Evolutionary conservation across 2,113 vertebrate genomes (phyloP), one percentile per base, ranked within the genome.

Genomic region (Dicrurus megarhynchus): DNA sequence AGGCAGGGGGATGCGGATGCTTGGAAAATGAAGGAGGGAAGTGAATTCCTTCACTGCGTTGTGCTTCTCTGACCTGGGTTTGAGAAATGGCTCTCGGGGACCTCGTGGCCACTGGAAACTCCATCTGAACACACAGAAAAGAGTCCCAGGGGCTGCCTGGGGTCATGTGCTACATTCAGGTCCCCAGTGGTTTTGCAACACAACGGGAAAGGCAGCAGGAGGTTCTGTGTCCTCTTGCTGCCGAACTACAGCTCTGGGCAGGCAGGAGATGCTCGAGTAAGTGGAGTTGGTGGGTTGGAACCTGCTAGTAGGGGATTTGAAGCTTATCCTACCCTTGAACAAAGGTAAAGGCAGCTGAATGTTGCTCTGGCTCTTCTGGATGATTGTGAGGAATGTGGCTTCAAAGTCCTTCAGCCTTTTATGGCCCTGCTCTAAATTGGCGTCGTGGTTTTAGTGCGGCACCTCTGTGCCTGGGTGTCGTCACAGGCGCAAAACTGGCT

Each of bases 141-240:
- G 63, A 49, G 42, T 67, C 80, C 20, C 77, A 18, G 6, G 52
- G 68, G 68, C 57, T 81, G 32, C 42, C 27, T n/a, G 20, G 30
- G 46, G 18, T 59, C 81, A 7, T 13, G n/a, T 7, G 1, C 77
- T 74, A 0, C 3, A 0, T 52, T 65, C 42, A 21, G 16, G 37
- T 75, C 24, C 46, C 56, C 1, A 3, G 7, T 47, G 57, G 16
- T 68, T 83, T 82, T 71, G 61, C 59, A 73, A 2, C 2, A 4
- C 4, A 3, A 3, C 52, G 65, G 8, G 74, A 77, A 80, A 49
- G 50, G 77, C 41, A 35, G 33, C 20, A 30, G 46, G 53, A 61
- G 49, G 11, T 73, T 86, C 44, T 87, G 32, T 21, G 10, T 69
- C n/a, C 27, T 53, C 74, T 50, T 2, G 0, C 46, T 74, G 56